Base-by-base conservation (phyloP, 2,113 vertebrate genomes). In the Sporophila hypoxantha region DNA sequence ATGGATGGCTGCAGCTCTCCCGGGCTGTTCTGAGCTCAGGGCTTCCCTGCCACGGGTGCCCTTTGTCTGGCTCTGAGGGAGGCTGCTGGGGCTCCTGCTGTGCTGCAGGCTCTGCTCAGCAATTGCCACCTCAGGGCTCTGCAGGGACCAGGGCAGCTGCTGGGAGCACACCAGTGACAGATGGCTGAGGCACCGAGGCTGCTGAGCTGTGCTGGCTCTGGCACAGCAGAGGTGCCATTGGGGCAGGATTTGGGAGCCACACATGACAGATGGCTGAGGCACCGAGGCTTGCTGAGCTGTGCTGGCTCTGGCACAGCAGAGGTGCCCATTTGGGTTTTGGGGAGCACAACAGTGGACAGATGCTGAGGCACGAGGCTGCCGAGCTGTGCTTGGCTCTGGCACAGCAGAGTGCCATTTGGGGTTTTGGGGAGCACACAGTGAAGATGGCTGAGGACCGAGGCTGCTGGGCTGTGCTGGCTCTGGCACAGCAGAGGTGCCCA, bases 231-330 rank as follows among this genome's bases (percentile, higher is more conserved):
- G 68, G 44, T 46, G 44, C 44, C 44, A 20, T 42, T 42, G 42
- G 42, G 42, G 42, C 10, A 36, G 36, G 36, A 36, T 5, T 26
- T 8, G 11, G 50, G 50, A 32, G n/a, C 8, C 49, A 52, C 27
- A 18, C 5, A 37, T 30, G 73, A 32, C 85, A 91, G 92, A 75
- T 88, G 92, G 88, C 88, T 16, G 69, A n/a, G 83, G 61, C 16
- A 6, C 4, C 2, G 16, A 19, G 59, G 34, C 62, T n/a, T 22
- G 1, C 78, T 9, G 19, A 23, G 64, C 53, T 13, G 18, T 2
- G 52, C 52, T 32, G 52, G 18, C 30, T 12, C 9, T 5, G 52
- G 52, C 52, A 13, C 29, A 20, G 52, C 52, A 41, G 75, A 70
- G 68, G 21, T 30, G n/a, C 52, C 64, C 16, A 1, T 17, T 16